phyloP scores from a whole-genome alignment of 2,797 vertebrate species.

The Lutjanus argentimaculatus region DNA sequence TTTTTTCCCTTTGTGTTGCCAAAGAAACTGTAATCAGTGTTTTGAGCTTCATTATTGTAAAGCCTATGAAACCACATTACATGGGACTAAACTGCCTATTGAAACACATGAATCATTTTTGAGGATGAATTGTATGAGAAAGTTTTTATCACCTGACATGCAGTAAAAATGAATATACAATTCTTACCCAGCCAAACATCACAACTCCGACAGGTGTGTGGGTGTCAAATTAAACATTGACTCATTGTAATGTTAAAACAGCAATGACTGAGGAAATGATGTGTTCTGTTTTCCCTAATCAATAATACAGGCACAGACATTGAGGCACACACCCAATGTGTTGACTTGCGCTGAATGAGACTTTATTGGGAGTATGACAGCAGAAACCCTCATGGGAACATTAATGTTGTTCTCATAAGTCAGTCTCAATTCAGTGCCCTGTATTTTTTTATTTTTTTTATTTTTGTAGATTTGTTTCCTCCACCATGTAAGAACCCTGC shows the following conservation, averaged over 20 bases:
- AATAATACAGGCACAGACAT: background rate
- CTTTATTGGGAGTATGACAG: background rate
- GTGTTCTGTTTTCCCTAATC: background rate
- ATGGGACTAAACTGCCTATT: background rate
- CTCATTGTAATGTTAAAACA: background rate
- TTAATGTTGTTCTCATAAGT: too few species aligned
- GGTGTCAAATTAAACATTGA: background rate
- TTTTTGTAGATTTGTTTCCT: conserved; percentile 57
- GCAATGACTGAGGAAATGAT: background rate
- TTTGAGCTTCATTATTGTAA: background rate
- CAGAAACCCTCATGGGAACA: background rate
- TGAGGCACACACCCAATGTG: background rate
- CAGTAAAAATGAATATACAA: background rate
- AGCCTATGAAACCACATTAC: background rate
- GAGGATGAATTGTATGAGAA: rapidly evolving
- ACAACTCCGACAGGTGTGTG: background rate
- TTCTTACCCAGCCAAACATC: background rate
- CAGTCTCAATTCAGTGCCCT: too few species aligned
- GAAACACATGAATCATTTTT: background rate
- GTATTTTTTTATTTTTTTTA: background rate
- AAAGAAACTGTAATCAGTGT: background rate
- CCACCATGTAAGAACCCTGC: conserved; percentile 58
- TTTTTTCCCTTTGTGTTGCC: background rate
- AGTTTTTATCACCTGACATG: background rate
- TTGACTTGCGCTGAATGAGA: background rate